Percentiles rank a stretch among this genome's conserved stretches.
Conservation (phyloP, 2,797 vertebrate species). For the Oceanodroma leucorhoa region DNA sequence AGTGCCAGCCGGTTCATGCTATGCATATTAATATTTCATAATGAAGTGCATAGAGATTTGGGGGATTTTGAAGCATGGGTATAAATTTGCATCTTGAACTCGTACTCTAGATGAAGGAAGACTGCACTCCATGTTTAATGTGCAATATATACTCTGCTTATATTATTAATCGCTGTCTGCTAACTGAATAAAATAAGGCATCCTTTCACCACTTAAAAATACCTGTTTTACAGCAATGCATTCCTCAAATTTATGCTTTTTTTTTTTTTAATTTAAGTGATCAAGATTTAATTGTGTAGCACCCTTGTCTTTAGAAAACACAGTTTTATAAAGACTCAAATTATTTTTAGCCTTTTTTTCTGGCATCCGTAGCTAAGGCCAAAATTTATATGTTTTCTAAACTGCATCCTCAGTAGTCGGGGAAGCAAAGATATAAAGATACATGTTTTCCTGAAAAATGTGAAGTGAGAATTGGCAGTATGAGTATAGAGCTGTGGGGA, state of each 20-base stretch:
- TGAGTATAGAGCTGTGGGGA: neutral
- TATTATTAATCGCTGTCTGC: neutral
- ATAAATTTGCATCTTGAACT: neutral
- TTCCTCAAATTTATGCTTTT: neutral
- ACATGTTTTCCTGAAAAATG: neutral
- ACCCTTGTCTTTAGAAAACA: neutral
- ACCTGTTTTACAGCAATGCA: neutral
- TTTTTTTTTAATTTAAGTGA: neutral
- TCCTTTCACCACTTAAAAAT: neutral
- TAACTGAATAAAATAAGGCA: neutral
- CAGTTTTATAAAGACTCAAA: neutral
- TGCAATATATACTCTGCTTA: neutral
- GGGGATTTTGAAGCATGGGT: neutral
- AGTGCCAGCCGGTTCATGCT: neutral
- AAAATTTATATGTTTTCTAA: neutral
- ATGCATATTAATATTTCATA: neutral
- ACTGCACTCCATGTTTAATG: neutral
- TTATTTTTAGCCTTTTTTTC: neutral
- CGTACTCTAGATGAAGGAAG: neutral
- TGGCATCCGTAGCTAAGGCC: neutral
- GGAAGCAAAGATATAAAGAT: neutral
- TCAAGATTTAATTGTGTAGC: neutral
- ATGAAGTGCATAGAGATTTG: neutral
- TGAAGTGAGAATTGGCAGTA: neutral
- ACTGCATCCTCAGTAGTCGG: neutral